Conservation (phyloP, 2,113 vertebrate genomes). For the Psephotus haematonotus region DNA sequence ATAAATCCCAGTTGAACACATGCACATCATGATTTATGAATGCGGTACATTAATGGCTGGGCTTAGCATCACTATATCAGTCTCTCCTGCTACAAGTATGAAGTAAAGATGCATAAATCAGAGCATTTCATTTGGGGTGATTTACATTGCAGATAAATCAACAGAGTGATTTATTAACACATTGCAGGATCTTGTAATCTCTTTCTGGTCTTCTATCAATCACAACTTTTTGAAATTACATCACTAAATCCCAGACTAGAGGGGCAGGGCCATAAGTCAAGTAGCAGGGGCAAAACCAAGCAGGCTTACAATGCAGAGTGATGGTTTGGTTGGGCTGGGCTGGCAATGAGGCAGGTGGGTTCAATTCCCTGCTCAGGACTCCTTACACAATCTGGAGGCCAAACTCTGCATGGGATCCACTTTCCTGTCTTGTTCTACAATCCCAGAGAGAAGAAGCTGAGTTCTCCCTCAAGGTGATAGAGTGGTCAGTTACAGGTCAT, state of each 20-base stretch:
- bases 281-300: neutral
- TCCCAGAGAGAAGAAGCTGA: neutral
- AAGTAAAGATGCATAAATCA: constrained; percentile 32
- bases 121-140: neutral
- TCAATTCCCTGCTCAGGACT: neutral
- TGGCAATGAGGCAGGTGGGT: neutral
- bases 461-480: neutral
- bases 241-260: neutral
- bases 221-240: constrained; percentile 12
- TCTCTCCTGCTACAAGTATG: neutral
- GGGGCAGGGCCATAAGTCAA: neutral
- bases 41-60: neutral
- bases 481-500: neutral
- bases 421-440: neutral
- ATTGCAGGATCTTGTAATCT: neutral
- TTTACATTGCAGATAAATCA: constrained; percentile 34
- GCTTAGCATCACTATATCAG: constrained; percentile 41
- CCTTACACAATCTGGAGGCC: neutral
- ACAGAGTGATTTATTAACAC: neutral
- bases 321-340: neutral
- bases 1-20: neutral
- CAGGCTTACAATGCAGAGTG: neutral
- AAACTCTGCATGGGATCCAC: neutral
- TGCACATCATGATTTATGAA: neutral
- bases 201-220: neutral